These are phyloP conservation scores for Arnoldichthys spilopterus DNA, from an alignment of 2,797 vertebrate genomes.

Conservation along the genomic window DNA sequence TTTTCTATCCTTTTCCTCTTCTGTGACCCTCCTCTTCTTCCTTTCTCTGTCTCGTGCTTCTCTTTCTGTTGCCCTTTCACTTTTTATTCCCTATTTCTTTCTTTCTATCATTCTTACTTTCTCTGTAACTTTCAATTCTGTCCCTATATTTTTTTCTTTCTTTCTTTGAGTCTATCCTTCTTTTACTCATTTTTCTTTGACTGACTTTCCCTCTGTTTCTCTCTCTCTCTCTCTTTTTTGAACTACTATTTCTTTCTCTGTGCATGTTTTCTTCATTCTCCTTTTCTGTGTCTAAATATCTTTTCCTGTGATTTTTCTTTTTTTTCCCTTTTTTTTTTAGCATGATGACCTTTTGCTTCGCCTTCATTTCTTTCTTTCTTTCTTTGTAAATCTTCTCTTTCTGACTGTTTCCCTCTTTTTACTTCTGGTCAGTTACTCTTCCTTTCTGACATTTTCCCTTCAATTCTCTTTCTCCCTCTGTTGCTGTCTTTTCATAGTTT, in stretches of 20 bases:
- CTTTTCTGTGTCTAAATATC: neutral
- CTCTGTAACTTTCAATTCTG: neutral
- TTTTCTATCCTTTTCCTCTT: neutral
- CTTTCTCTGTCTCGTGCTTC: neutral
- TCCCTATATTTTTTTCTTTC: neutral
- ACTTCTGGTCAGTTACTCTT: neutral
- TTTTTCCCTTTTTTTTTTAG: neutral
- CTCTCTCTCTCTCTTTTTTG: no score
- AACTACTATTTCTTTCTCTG: neutral
- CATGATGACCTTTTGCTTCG: neutral
- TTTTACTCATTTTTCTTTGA: neutral
- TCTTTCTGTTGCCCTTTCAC: neutral
- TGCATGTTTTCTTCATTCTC: neutral
- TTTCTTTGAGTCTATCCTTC: neutral
- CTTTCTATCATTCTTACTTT: neutral
- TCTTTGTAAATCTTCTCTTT: no score
- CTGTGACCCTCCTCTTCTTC: neutral
- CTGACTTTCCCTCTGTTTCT: neutral
- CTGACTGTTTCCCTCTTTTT: constrained; percentile 33
- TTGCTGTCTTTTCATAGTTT: no score
- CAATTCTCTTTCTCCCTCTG: constrained; percentile 35
- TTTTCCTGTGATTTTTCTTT: neutral
- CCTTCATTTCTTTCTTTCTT: neutral
- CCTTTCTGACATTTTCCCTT: neutral
- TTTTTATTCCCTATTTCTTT: neutral